Base-by-base conservation (phyloP, 92 coral and sea anemone species). In the Porites lobata region DNA sequence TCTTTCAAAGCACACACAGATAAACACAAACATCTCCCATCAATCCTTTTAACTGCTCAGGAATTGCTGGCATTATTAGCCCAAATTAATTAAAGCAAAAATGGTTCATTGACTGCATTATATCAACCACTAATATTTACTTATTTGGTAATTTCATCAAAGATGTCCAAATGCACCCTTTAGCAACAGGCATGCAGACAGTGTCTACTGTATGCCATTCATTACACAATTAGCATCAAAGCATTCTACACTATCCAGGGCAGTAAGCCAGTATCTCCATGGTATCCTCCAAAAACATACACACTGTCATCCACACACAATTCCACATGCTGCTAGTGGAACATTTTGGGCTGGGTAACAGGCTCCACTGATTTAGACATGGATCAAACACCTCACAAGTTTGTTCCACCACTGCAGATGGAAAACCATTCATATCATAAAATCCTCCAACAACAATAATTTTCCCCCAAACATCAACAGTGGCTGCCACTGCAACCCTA, bases 91-190 rank as follows among this genome's bases (percentile, higher is more conserved):
- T 26, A 26, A 26, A 26, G 29, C 29, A 26, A 26, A 26, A 26
- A 26, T 9, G 62, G 15, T 9, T 9, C 62, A 56, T 56, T 26
- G 29, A 26, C 62, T 2, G 15, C 62, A 9, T 56, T 14, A 9
- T 56, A 9, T 14, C 62, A 56, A 9, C 15, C 62, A 56, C 15
- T 14, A 14, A 61, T 20, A 3, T 21, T 21, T 83, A 10, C 76
- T 81, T 72, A 51, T 72, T 90, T 43, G 92, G 83, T 20, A 93
- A 18, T 81, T 90, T 91, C 6, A 93, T 50, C 65, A 86, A 79
- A 52, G 87, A 85, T 54, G 93, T 88, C 68, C 87, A 87, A 81
- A 83, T 50, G 62, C 77, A 87, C 10, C 91, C 88, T 17, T 69
- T 57, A 6, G 73, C 81, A 5, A 54, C 69, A 21, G 87, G 86